phyloP scores from a whole-genome alignment of 2,797 vertebrate genomes.

The Dryobates pubescens region DNA sequence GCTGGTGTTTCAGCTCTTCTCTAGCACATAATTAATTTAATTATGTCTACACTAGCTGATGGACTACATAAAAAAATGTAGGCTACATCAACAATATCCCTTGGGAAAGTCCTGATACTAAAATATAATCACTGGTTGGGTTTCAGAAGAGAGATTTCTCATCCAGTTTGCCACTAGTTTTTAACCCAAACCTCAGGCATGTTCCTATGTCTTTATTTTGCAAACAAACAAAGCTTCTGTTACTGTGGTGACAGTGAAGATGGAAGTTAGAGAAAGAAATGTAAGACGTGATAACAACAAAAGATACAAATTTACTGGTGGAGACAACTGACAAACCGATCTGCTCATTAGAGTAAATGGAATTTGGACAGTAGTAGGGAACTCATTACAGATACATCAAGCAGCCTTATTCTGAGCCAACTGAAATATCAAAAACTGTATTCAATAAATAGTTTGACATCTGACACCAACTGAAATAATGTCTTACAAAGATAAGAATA shows the following conservation, averaged over 20 bases:
- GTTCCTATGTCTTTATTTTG: not conserved
- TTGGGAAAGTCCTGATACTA: constrained; percentile 16
- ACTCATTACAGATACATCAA: not conserved
- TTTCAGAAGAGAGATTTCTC: constrained; percentile 14
- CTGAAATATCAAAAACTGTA: not conserved
- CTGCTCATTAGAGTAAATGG: not conserved
- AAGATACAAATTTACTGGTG: not conserved
- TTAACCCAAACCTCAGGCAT: constrained; percentile 25
- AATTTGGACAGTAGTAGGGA: not conserved
- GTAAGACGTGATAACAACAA: not conserved
- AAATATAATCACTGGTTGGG: not conserved
- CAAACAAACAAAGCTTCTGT: not conserved
- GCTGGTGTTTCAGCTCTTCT: not conserved
- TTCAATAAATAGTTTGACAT: not conserved
- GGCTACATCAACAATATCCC: constrained; percentile 16
- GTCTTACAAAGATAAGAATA: not conserved
- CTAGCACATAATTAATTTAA: not conserved
- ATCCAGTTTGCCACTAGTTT: not conserved
- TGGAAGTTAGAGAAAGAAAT: not conserved
- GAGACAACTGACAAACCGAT: not conserved
- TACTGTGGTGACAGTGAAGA: not conserved
- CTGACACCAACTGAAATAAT: constrained; percentile 3
- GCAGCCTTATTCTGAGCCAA: not conserved
- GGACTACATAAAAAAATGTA: not conserved
- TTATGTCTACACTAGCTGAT: not conserved